Conservation (phyloP, 2,888 invertebrate species). For the Mimas tiliae region DNA sequence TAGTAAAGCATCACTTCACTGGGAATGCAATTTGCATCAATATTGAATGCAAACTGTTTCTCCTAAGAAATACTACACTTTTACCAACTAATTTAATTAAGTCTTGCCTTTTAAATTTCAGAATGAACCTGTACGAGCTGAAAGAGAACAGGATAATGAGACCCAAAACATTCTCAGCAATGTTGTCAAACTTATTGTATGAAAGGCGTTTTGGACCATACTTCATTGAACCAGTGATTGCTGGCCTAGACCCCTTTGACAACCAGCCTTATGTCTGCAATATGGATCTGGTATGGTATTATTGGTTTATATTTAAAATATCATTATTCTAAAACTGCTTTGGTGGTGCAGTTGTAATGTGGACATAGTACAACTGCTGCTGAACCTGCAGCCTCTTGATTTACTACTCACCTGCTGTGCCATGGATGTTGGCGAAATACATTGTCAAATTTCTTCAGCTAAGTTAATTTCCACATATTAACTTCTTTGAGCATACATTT, state of each 20-base stretch:
- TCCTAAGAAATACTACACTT: neutral
- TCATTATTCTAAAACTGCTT: no score
- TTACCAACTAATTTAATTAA: neutral
- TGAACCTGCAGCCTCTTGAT: no score
- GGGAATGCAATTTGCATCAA: no score
- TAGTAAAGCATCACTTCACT: no score
- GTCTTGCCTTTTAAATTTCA: constrained; percentile 48
- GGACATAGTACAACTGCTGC: no score
- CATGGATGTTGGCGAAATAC: no score
- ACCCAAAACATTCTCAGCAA: constrained; percentile 95
- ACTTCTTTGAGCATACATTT: no score
- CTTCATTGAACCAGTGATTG: constrained; percentile 98
- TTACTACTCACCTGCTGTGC: no score
- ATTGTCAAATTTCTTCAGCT: no score
- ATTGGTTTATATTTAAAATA: neutral
- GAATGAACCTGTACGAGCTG: constrained; percentile 96
- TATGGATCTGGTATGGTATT: constrained; percentile 94
- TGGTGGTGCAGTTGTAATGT: no score
- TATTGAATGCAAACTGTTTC: no score
- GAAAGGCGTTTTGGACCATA: constrained; percentile 99
- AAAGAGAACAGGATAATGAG: constrained; percentile 96
- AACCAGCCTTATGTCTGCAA: constrained; percentile 95
- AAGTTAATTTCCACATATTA: no score
- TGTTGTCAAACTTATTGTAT: constrained; percentile 97
- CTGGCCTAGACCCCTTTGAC: constrained; percentile 94